phyloP scores from a whole-genome alignment of 2,113 vertebrate species.

The Colius striatus region DNA sequence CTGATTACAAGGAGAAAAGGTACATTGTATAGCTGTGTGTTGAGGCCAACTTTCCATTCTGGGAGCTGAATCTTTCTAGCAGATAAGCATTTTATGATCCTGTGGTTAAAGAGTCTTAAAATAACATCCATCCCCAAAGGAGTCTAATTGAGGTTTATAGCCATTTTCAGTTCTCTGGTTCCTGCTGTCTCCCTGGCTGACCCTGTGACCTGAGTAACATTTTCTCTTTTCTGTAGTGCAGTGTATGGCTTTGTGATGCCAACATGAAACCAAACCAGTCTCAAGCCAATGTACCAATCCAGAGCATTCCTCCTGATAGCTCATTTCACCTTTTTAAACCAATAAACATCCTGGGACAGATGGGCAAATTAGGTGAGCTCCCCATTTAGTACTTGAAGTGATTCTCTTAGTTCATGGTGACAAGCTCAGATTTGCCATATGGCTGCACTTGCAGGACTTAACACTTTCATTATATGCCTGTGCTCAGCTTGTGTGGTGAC shows the following conservation, averaged over 20 bases:
- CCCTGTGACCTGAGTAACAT: not conserved
- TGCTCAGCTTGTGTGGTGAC: not conserved
- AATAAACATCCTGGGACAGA: slow-evolving; percentile 53
- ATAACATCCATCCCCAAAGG: not conserved
- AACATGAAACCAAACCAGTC: not conserved
- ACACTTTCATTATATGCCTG: not conserved
- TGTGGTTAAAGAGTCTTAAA: not conserved
- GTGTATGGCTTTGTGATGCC: not conserved
- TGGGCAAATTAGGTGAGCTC: slow-evolving; percentile 64
- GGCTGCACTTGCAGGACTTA: slow-evolving; percentile 53
- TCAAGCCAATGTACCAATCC: not conserved
- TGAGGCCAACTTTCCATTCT: not conserved
- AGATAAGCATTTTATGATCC: not conserved
- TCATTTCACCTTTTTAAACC: slow-evolving; percentile 62
- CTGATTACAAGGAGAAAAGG: not conserved
- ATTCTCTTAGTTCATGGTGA: slow-evolving; percentile 55
- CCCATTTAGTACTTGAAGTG: slow-evolving; percentile 64
- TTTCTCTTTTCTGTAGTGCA: not conserved
- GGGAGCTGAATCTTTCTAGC: not conserved
- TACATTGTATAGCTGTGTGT: not conserved
- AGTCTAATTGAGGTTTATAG: not conserved
- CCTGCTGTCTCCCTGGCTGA: not conserved
- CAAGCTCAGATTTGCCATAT: slow-evolving; percentile 77
- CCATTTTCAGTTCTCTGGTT: not conserved
- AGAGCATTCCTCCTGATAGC: not conserved